These are phyloP conservation scores for Gambelia wislizenii DNA, from an alignment of 2,797 vertebrate genomes.

Conservation along the genomic window DNA sequence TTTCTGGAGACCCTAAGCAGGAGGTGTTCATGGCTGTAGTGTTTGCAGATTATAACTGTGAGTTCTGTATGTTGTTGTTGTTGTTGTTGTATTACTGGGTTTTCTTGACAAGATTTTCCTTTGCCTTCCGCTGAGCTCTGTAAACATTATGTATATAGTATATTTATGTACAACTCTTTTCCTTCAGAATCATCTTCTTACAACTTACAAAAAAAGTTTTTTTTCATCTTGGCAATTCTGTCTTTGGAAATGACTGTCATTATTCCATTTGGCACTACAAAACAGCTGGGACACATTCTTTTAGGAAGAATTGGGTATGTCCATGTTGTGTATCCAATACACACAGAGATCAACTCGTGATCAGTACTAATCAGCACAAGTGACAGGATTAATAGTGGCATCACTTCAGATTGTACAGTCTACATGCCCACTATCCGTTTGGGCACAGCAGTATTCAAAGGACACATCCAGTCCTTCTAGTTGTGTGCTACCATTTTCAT, in stretches of 20 bases:
- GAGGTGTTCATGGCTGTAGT: too few relatives aligned
- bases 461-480: neutral
- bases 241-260: neutral
- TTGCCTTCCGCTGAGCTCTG: too few relatives aligned
- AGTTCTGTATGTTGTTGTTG: too few relatives aligned
- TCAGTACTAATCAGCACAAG: neutral
- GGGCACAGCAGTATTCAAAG: neutral
- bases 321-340: neutral
- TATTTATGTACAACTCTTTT: too few relatives aligned
- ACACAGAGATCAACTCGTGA: neutral
- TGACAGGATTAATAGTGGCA: neutral
- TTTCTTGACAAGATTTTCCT: too few relatives aligned
- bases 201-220: too few relatives aligned
- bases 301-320: neutral
- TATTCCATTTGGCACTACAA: neutral
- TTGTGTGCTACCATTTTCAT: neutral
- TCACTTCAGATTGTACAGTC: neutral
- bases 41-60: too few relatives aligned
- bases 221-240: neutral
- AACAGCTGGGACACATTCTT: neutral
- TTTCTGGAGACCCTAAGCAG: too few relatives aligned
- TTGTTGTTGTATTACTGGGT: too few relatives aligned
- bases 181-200: too few relatives aligned
- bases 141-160: too few relatives aligned
- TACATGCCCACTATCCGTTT: neutral